Base-by-base conservation (phyloP, 53 echinoderm and acorn worm genomes). In the Arbacia lixula region DNA sequence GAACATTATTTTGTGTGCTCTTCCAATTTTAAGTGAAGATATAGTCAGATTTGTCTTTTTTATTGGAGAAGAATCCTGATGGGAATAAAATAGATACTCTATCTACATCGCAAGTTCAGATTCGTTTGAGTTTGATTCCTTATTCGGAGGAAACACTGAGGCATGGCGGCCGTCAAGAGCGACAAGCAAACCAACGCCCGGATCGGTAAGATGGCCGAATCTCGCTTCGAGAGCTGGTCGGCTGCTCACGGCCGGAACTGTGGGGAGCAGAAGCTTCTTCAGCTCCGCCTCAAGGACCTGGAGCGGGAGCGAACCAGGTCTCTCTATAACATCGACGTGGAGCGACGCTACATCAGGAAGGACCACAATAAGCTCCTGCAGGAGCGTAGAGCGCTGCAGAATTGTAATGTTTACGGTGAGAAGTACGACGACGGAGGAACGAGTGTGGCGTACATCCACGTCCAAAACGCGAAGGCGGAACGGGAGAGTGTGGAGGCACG, bases 231-330 rank as follows among this genome's bases (percentile, higher is more conserved):
- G 35, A 77, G 58, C 27, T 77, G 56, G 77, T 21, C 21, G 2
- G 36, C 57, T 27, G 77, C 77, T 2, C 77, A 77, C 21, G 36
- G 77, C 25, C 55, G 37, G 58, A 77, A 77, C 39, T 36, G 20
- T 11, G 20, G 56, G 22, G 57, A 77, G 57, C 77, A 77, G 16
- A 77, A 58, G 16, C 58, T 77, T 4, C 77, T 77, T 36, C 21
- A 26, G 38, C 19, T 33, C 20, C 77, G 77, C 21, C 58, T 77
- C 12, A 77, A 37, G 38, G 77, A 77, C 12, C 21, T 77, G 22
- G 77, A 77, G 5, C 20, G 39, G 25, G 26, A 77, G 77, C 22
- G 58, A 41, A 36, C 58, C 12, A 55, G 77, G 25, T 77, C 77
- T 36, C 37, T 77, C 1, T 12, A 37, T 37, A 6, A 22, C 14